Percentiles rank a stretch among this genome's conserved stretches.
phyloP scores from a whole-genome alignment of 2,113 vertebrate genomes.

The Micromys minutus region DNA sequence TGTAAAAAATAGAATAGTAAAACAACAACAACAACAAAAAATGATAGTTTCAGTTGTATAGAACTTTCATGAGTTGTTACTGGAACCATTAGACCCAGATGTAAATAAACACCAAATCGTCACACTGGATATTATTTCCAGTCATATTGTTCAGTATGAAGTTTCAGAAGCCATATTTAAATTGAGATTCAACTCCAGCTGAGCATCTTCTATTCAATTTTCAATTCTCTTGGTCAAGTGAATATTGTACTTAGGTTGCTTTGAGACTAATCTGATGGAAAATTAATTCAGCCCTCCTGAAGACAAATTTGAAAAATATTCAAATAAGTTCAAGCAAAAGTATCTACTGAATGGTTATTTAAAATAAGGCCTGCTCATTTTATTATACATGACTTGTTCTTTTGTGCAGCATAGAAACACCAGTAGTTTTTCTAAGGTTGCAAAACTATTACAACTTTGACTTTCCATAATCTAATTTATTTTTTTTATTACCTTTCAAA shows the following conservation, averaged over 20 bases:
- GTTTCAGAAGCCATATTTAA: not conserved
- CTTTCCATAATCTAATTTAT: not conserved
- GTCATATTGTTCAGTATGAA: not conserved
- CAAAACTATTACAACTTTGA: not conserved
- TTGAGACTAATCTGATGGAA: not conserved
- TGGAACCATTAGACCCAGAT: not conserved
- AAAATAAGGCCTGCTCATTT: not conserved
- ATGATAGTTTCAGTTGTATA: not conserved
- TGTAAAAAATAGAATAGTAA: not conserved
- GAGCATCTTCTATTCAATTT: not conserved
- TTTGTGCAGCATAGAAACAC: not conserved
- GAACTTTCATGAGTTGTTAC: not conserved
- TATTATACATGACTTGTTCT: not conserved
- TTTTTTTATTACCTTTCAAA: not conserved
- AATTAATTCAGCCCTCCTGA: not conserved
- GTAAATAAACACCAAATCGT: not conserved
- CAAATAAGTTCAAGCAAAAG: not conserved
- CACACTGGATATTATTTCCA: not conserved
- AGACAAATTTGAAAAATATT: constrained; percentile 11
- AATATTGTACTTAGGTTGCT: not conserved
- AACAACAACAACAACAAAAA: not conserved
- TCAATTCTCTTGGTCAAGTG: not conserved
- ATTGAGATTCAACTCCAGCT: not conserved
- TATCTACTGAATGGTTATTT: not conserved
- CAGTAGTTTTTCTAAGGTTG: not conserved